Conservation (phyloP, 2,888 invertebrate genomes). For the Andrena bicolor region DNA sequence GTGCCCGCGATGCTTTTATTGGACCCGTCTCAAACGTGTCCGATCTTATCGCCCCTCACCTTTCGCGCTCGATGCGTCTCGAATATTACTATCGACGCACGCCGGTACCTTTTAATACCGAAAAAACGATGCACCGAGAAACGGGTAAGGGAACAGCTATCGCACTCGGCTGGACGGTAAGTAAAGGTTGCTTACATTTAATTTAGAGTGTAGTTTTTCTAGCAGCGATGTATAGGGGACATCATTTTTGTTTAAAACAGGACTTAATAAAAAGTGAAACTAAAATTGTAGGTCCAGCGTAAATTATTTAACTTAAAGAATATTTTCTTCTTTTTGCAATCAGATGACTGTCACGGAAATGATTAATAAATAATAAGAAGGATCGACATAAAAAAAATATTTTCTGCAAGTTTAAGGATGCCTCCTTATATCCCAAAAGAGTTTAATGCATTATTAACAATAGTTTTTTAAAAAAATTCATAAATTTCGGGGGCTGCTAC, state of each 20-base stretch:
- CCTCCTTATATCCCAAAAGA: no score
- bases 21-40: conserved; percentile 36
- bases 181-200: background rate
- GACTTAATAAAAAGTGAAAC: no score
- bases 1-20: conserved; percentile 45
- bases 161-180: background rate
- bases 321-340: no score
- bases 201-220: background rate
- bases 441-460: no score
- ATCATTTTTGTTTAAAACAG: background rate
- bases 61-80: conserved; percentile 37
- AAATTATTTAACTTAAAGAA: no score
- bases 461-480: no score
- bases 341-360: no score
- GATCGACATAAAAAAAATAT: no score
- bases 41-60: conserved; percentile 53
- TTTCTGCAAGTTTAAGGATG: no score
- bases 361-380: no score
- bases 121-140: background rate
- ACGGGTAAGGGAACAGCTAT: background rate
- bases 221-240: background rate
- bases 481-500: no score
- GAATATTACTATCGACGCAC: conserved; percentile 26
- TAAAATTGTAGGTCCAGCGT: no score
- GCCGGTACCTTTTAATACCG: background rate